These are phyloP conservation scores for Apamea monoglypha DNA, from an alignment of 2,888 invertebrate species.

Conservation along the genomic window DNA sequence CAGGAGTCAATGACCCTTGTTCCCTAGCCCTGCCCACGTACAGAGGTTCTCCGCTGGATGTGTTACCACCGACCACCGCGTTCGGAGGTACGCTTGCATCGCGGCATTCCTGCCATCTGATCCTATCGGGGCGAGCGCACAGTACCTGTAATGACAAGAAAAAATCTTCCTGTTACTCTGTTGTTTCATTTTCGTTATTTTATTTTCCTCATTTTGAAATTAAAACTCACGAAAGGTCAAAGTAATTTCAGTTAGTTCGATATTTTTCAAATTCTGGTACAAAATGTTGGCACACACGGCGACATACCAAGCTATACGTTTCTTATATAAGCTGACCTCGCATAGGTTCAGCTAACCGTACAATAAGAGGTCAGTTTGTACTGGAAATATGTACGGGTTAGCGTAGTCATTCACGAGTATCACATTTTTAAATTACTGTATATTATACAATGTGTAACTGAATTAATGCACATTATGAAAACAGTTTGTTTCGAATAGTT, in stretches of 20 bases:
- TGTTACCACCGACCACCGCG: slow-evolving; percentile 88
- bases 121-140: slow-evolving; percentile 80
- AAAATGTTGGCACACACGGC: background rate
- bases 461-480: too few relatives aligned
- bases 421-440: too few relatives aligned
- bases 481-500: too few relatives aligned
- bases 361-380: too few relatives aligned
- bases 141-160: slow-evolving; percentile 75
- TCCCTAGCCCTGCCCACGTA: slow-evolving; percentile 90
- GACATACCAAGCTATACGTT: too few relatives aligned
- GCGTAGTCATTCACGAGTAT: too few relatives aligned
- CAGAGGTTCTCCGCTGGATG: slow-evolving; percentile 84
- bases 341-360: too few relatives aligned
- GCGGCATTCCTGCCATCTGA: slow-evolving; percentile 86
- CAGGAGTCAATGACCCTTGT: slow-evolving; percentile 90
- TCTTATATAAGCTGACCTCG: too few relatives aligned
- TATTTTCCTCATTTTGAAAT: background rate
- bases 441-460: too few relatives aligned
- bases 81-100: slow-evolving; percentile 86
- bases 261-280: background rate
- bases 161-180: background rate
- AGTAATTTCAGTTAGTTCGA: background rate
- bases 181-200: background rate
- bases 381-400: background rate
- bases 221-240: background rate